Percentiles rank a stretch among this genome's conserved stretches.
phyloP scores from a whole-genome alignment of 2,888 invertebrate species.

The Drosophila prostipennis region DNA sequence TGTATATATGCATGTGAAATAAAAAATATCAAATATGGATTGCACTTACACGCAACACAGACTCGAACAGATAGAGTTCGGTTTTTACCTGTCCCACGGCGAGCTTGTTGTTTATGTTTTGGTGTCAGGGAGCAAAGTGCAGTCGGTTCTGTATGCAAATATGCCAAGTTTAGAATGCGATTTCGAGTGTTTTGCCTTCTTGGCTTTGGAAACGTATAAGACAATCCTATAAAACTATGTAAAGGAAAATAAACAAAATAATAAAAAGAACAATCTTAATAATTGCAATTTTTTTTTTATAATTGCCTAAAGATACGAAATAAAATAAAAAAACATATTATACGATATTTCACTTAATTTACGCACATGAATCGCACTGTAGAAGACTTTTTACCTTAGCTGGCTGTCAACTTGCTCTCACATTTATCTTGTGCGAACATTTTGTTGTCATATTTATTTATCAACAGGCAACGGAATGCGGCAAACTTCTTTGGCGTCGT shows the following conservation, averaged over 20 bases:
- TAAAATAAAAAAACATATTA: neutral
- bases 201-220: neutral
- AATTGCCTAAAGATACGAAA: neutral
- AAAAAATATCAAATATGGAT: constrained; percentile 61
- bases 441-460: constrained; percentile 67
- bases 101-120: constrained; percentile 65
- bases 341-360: neutral
- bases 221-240: neutral
- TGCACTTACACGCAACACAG: constrained; percentile 11
- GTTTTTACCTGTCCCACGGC: constrained; percentile 23
- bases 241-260: no score
- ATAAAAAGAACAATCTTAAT: no score
- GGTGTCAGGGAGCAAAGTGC: constrained; percentile 67
- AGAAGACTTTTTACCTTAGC: constrained; percentile 8
- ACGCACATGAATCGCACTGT: constrained; percentile 20
- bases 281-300: no score
- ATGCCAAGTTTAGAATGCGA: constrained; percentile 70
- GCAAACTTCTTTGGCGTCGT: constrained; percentile 74
- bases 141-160: constrained; percentile 70
- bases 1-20: constrained; percentile 61
- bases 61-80: constrained; percentile 10
- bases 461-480: constrained; percentile 62
- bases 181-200: constrained; percentile 31
- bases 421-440: constrained; percentile 42
- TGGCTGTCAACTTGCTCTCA: constrained; percentile 27